phyloP scores from a whole-genome alignment of 92 coral and sea anemone genomes.

The Desmophyllum pertusum region DNA sequence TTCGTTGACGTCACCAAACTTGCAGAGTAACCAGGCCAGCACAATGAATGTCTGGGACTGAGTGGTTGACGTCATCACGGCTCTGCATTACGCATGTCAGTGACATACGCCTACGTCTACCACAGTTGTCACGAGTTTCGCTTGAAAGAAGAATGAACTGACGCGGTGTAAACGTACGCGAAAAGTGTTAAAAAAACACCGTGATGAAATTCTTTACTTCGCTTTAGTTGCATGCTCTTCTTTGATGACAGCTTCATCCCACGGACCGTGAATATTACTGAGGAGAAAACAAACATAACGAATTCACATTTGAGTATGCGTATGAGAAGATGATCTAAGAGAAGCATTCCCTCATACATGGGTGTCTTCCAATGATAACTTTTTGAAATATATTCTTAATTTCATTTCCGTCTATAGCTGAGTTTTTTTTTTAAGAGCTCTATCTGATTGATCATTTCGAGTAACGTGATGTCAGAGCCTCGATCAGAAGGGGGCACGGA shows the following conservation, averaged over 20 bases:
- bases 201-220: neutral
- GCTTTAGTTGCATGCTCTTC: slow-evolving; percentile 4
- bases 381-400: no score
- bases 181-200: neutral
- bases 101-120: neutral
- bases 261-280: slow-evolving; percentile 94
- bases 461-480: no score
- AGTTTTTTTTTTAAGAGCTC: no score
- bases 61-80: neutral
- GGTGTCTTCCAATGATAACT: no score
- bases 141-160: neutral
- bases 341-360: no score
- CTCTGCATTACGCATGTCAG: neutral
- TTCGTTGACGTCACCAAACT: neutral
- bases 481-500: no score
- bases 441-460: no score
- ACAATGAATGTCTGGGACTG: neutral
- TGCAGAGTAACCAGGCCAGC: neutral
- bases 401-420: neutral
- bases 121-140: neutral
- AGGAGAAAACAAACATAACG: neutral
- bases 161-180: neutral
- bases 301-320: neutral
- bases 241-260: slow-evolving; percentile 94
- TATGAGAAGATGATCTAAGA: neutral